These are phyloP conservation scores for Xenentodon cancila DNA, from an alignment of 2,797 vertebrate species.

Conservation along the genomic window DNA sequence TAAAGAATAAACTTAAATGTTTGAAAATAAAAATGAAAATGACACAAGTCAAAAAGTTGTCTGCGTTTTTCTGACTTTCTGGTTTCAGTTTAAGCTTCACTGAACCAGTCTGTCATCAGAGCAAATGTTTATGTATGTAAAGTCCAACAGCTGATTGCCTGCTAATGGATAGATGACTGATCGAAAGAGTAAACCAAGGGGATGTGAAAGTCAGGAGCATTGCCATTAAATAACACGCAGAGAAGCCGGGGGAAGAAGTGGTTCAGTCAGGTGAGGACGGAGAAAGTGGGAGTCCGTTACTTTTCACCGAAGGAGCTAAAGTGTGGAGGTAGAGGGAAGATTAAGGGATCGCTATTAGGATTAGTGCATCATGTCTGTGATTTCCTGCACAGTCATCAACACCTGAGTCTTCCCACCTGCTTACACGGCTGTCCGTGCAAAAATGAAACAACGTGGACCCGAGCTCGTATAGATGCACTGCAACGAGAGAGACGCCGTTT, in stretches of 20 bases:
- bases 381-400: slow-evolving; percentile 81
- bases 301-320: slow-evolving; percentile 58
- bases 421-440: slow-evolving; percentile 69
- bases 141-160: slow-evolving; percentile 45
- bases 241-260: slow-evolving; percentile 9
- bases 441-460: slow-evolving; percentile 54
- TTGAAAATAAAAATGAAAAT: too few relatives aligned
- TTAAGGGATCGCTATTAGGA: slow-evolving; percentile 77
- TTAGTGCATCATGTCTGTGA: slow-evolving; percentile 73
- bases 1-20: too few relatives aligned
- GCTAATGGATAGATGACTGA: slow-evolving; percentile 59
- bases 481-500: slow-evolving; percentile 9
- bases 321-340: slow-evolving; percentile 52
- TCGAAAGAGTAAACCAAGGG: slow-evolving; percentile 32
- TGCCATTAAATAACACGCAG: slow-evolving; percentile 50
- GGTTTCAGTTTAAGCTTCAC: not conserved
- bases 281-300: slow-evolving; percentile 68
- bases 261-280: slow-evolving; percentile 35
- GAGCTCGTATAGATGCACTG: slow-evolving; percentile 20
- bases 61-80: not conserved
- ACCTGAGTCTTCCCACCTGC: slow-evolving; percentile 77
- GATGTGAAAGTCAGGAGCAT: slow-evolving; percentile 43
- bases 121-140: slow-evolving; percentile 46
- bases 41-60: not conserved
- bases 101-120: slow-evolving; percentile 1